phyloP scores from a whole-genome alignment of 2,113 vertebrate species.

The Bagarius yarrelli region DNA sequence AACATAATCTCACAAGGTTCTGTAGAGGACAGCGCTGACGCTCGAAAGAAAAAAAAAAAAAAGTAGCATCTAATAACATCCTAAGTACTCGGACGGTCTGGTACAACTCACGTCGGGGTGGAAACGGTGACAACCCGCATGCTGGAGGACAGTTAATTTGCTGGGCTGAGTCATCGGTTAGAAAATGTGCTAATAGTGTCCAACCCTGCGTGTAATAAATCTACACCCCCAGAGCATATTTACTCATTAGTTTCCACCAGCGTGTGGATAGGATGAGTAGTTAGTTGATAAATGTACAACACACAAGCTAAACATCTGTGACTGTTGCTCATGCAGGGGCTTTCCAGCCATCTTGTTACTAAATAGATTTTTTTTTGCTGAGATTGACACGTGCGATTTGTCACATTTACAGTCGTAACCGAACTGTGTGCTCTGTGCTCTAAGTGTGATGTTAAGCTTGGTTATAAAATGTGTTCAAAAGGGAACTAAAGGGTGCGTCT shows the following conservation, averaged over 20 bases:
- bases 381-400: slow-evolving; percentile 1
- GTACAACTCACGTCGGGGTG: background rate
- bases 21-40: background rate
- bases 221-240: background rate
- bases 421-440: too few species aligned
- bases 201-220: background rate
- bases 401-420: background rate
- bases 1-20: too few species aligned
- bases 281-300: background rate
- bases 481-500: too few species aligned
- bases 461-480: too few species aligned
- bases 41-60: too few species aligned
- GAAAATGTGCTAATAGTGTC: background rate
- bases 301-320: background rate
- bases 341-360: slow-evolving; percentile 35
- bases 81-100: background rate
- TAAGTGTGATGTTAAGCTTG: too few species aligned
- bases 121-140: background rate
- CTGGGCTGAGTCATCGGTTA: background rate
- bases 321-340: slow-evolving; percentile 13
- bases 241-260: background rate
- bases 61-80: too few species aligned
- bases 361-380: slow-evolving; percentile 13
- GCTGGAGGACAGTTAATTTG: too few species aligned
- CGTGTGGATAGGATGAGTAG: slow-evolving; percentile 24